Evolutionary conservation across 2,888 invertebrate genomes (phyloP).

Genomic region (Hirtodrosophila trivittata): DNA sequence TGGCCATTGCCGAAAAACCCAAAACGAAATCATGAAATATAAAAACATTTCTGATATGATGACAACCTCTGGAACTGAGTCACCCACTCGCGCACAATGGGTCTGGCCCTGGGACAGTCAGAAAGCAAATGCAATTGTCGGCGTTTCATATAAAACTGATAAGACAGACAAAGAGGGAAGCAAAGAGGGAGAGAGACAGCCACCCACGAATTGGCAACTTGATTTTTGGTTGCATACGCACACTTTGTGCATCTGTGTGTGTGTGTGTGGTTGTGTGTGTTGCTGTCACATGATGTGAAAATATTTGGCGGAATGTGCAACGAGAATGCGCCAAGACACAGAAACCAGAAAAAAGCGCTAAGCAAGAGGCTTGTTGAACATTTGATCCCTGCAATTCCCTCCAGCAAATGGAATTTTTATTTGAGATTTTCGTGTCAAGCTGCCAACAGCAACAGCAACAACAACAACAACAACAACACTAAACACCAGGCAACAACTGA

Average conservation of each 20-base stretch:
- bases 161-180: constrained; percentile 7
- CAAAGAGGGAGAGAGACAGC: neutral
- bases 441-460: constrained; percentile 26
- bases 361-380: constrained; percentile 6
- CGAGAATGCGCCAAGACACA: constrained; percentile 37
- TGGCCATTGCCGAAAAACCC: constrained; percentile 38
- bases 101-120: constrained; percentile 27
- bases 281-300: constrained; percentile 57
- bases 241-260: neutral
- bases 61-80: constrained; percentile 21
- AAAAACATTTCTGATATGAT: no score
- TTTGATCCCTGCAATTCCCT: neutral
- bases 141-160: constrained; percentile 20
- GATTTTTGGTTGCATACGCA: constrained; percentile 30
- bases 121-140: constrained; percentile 46
- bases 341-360: no score
- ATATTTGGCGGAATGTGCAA: constrained; percentile 59
- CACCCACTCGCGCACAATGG: constrained; percentile 35
- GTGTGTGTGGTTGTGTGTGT: constrained; percentile 10
- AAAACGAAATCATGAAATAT: neutral
- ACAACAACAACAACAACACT: constrained; percentile 16
- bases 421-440: constrained; percentile 38
- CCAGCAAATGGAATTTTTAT: constrained; percentile 21
- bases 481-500: constrained; percentile 29
- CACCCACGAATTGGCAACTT: constrained; percentile 46